Evolutionary conservation across 2,797 vertebrate genomes (phyloP), one percentile per base, ranked within the genome.

Genomic region (Meda fulgida): DNA sequence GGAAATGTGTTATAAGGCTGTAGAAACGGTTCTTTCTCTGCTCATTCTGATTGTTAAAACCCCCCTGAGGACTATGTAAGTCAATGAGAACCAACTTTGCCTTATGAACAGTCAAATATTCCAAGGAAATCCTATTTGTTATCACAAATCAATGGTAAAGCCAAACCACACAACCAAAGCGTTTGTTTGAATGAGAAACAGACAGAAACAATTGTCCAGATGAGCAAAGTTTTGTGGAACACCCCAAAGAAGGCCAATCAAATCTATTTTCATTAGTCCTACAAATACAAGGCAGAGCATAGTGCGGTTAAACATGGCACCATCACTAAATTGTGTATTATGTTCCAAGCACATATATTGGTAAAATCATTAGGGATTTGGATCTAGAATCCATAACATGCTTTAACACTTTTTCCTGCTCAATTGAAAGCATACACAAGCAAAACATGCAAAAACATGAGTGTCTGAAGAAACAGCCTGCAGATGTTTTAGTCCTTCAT

Each of bases 401-500:
- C 34, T 43, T 58, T 46, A 67, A 70, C 38, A 60, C 75, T 67
- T 66, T 21, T 70, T 70, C 7, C 78, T 31, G 51, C 65, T 18
- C 58, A 84, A 73, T 53, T 83, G 40, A 83, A 75, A 85, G 40
- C 51, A 51, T 58, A 66, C 51, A 46, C 48, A 78, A 46, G 36
- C 26, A 84, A 67, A 84, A 76, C 72, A 65, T 78, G 26, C 51
- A 67, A 71, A 75, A 80, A 31, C 53, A 85, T 36, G 72, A 31
- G 36, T 43, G n/a, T 60, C 71, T 81, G 66, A 73, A 69, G 29
- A 79, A 80, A 88, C 67, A 77, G 43, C 70, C 79, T 75, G 77
- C 83, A 84, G 86, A 86, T 67, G 75, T 75, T 85, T 79, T 81
- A 53, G 81, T 78, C 46, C 76, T 83, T 76, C 67, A 82, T 14